These are phyloP conservation scores for Pterostichus madidus DNA, from an alignment of 2,888 invertebrate genomes.

Conservation along the genomic window DNA sequence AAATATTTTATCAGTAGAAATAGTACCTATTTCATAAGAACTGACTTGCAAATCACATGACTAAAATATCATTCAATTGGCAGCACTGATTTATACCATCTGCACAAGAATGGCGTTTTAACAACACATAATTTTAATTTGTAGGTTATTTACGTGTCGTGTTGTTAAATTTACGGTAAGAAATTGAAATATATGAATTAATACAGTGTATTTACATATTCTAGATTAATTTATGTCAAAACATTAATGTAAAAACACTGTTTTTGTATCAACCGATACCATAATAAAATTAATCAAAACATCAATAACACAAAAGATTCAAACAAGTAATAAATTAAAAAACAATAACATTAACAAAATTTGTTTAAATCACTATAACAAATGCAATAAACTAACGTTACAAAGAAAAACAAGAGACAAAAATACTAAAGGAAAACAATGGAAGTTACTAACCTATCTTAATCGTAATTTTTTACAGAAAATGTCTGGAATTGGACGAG, in stretches of 20 bases:
- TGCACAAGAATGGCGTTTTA: slow-evolving; percentile 55
- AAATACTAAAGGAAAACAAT: too few relatives aligned
- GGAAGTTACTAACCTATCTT: too few relatives aligned
- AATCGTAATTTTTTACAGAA: slow-evolving; percentile 52
- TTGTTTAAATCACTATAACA: too few relatives aligned
- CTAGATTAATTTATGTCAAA: not conserved
- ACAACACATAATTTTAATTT: slow-evolving; percentile 59
- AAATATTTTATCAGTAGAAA: not conserved
- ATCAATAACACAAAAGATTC: too few relatives aligned
- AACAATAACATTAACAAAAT: too few relatives aligned
- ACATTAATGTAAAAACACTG: not conserved
- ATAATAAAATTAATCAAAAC: too few relatives aligned
- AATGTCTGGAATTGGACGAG: slow-evolving; percentile 72
- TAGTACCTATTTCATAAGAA: not conserved
- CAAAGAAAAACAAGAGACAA: too few relatives aligned
- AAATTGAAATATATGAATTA: slow-evolving; percentile 11
- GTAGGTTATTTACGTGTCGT: slow-evolving; percentile 63
- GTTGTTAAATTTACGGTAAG: slow-evolving; percentile 43
- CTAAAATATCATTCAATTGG: not conserved
- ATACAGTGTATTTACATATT: not conserved
- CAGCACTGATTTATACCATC: not conserved
- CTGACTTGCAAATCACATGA: not conserved
- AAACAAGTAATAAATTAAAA: too few relatives aligned
- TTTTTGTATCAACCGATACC: not conserved
- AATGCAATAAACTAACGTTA: too few relatives aligned